phyloP scores from a whole-genome alignment of 2,888 invertebrate genomes.

The Sericinus montela region DNA sequence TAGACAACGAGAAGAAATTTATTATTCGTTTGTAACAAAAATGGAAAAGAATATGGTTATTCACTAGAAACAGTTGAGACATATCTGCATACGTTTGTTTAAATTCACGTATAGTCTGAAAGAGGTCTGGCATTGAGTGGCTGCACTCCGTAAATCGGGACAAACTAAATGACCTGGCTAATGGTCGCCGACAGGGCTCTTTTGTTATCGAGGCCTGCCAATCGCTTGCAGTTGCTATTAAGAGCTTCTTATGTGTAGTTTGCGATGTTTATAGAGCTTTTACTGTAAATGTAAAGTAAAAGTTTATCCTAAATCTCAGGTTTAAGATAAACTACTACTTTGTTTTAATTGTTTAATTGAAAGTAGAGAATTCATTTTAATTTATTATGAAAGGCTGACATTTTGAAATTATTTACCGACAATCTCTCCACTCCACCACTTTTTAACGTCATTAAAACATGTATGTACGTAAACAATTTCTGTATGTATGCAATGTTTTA shows the following conservation, averaged over 20 bases:
- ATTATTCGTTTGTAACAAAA: not conserved
- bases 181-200: constrained; percentile 41
- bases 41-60: not conserved
- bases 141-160: constrained; percentile 40
- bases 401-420: too few relatives aligned
- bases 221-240: constrained; percentile 28
- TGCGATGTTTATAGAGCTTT: constrained; percentile 1
- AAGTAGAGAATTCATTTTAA: too few relatives aligned
- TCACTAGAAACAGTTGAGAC: constrained; percentile 15
- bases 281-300: not conserved
- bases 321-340: too few relatives aligned
- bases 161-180: constrained; percentile 47
- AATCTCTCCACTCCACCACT: too few relatives aligned
- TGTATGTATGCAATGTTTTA: too few relatives aligned
- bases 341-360: too few relatives aligned
- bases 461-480: too few relatives aligned
- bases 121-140: constrained; percentile 34
- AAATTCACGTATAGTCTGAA: constrained; percentile 20
- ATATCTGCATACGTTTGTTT: constrained; percentile 11
- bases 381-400: too few relatives aligned
- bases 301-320: too few relatives aligned
- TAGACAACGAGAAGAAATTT: too few relatives aligned
- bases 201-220: constrained; percentile 39
- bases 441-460: too few relatives aligned
- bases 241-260: constrained; percentile 5